Conservation (phyloP, 2,113 vertebrate species). For the Hypanus sabinus region DNA sequence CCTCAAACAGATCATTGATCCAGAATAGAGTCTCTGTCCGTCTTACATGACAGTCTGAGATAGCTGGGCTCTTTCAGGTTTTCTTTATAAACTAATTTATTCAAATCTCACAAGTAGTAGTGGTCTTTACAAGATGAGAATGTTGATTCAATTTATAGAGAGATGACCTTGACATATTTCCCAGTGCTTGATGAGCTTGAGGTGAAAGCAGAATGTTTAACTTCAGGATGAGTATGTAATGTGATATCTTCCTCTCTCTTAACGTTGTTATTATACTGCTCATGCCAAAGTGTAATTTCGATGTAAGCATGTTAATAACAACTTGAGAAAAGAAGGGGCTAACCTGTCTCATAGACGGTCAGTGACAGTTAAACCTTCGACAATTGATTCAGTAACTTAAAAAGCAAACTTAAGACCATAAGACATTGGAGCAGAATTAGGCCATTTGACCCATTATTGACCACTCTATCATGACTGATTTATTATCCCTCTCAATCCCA, state of each 20-base stretch:
- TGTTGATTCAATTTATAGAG: not conserved
- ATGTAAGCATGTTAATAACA: not conserved
- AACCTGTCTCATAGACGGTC: not conserved
- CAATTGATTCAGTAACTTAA: not conserved
- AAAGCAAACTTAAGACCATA: too few species aligned
- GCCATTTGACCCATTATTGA: not conserved
- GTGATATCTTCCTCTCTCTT: not conserved
- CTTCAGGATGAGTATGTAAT: not conserved
- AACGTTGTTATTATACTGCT: not conserved
- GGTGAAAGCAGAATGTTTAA: not conserved
- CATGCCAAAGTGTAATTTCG: not conserved
- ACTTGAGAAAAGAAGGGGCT: not conserved
- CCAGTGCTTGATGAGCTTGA: not conserved
- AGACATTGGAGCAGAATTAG: too few species aligned
- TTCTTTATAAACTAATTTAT: not conserved
- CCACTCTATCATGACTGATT: too few species aligned
- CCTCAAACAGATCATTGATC: too few species aligned
- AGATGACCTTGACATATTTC: not conserved
- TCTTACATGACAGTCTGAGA: too few species aligned
- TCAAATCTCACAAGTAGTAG: not conserved
- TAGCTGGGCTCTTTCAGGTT: not conserved
- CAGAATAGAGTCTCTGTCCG: too few species aligned
- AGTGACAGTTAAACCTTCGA: not conserved
- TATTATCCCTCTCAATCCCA: too few species aligned
- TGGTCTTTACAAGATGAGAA: not conserved